Conservation (phyloP, 2,888 invertebrate genomes). For the Drosophila ochracea region DNA sequence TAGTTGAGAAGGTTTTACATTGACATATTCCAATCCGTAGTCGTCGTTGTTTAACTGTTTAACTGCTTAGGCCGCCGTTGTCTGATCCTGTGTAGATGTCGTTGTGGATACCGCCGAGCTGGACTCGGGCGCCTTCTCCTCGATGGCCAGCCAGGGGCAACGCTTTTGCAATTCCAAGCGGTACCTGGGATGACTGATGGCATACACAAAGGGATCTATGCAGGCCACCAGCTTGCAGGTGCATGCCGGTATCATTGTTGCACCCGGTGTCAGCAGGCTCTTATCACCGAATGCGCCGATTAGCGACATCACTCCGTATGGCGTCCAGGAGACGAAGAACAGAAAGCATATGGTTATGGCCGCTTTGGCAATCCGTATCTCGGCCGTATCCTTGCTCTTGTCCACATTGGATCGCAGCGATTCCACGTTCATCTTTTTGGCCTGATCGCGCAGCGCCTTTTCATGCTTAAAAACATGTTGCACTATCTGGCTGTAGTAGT, state of each 20-base stretch:
- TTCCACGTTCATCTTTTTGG: constrained; percentile 96
- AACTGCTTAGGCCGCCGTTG: constrained; percentile 73
- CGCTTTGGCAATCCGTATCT: constrained; percentile 94
- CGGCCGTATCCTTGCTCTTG: constrained; percentile 90
- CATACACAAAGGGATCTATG: constrained; percentile 96
- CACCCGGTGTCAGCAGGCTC: constrained; percentile 89
- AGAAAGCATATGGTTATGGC: constrained; percentile 94
- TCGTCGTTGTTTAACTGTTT: background rate
- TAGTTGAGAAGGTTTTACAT: constrained; percentile 15
- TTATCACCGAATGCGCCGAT: constrained; percentile 92
- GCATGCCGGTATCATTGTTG: constrained; percentile 94
- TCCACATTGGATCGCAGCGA: constrained; percentile 90
- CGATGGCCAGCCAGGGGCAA: constrained; percentile 90
- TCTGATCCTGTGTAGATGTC: constrained; percentile 75
- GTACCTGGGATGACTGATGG: constrained; percentile 95
- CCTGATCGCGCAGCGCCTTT: constrained; percentile 91
- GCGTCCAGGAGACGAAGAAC: constrained; percentile 95
- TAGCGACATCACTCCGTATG: constrained; percentile 93
- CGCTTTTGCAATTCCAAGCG: constrained; percentile 92
- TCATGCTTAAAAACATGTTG: constrained; percentile 93
- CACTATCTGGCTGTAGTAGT: constrained; percentile 94
- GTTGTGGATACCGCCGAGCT: constrained; percentile 85
- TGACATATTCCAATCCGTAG: constrained; percentile 13
- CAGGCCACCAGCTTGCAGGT: constrained; percentile 95
- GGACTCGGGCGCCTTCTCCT: constrained; percentile 87